A percentile compares a stretch with the other conserved stretches of the same genome.
Conservation (phyloP, 2,797 vertebrate species). For the Decapterus maruadsi region DNA sequence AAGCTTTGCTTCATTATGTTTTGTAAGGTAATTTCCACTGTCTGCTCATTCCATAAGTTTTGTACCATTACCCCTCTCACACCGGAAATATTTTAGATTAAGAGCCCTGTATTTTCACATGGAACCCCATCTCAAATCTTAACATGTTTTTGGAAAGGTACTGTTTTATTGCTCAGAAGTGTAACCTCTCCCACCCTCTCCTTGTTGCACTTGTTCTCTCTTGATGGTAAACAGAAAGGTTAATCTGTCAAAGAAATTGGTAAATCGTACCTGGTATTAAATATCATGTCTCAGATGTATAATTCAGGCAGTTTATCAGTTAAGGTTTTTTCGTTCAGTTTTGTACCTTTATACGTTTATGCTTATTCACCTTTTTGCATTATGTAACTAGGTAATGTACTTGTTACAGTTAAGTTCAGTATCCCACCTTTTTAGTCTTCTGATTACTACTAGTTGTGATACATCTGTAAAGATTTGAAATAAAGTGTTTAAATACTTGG, state of each 20-base stretch:
- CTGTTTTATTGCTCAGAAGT: slow-evolving; percentile 74
- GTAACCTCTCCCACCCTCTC: slow-evolving; percentile 66
- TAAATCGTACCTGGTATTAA: slow-evolving; percentile 65
- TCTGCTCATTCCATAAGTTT: slow-evolving; percentile 66
- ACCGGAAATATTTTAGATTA: slow-evolving; percentile 61
- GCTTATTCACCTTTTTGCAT: slow-evolving; percentile 81
- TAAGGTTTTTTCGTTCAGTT: slow-evolving; percentile 59
- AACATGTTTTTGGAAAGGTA: slow-evolving; percentile 78
- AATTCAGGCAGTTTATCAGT: slow-evolving; percentile 73
- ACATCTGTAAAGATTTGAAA: slow-evolving; percentile 87
- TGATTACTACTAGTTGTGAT: slow-evolving; percentile 85
- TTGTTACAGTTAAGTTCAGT: slow-evolving; percentile 79
- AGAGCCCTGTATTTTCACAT: slow-evolving; percentile 54
- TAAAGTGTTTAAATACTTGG: slow-evolving; percentile 85
- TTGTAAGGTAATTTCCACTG: slow-evolving; percentile 64
- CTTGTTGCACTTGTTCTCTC: slow-evolving; percentile 78
- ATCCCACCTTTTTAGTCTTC: slow-evolving; percentile 82
- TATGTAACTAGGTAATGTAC: slow-evolving; percentile 83
- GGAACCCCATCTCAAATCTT: slow-evolving; percentile 53
- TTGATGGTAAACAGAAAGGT: slow-evolving; percentile 57
- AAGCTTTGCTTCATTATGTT: slow-evolving; percentile 66
- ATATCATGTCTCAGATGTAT: slow-evolving; percentile 76
- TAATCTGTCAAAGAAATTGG: slow-evolving; percentile 54
- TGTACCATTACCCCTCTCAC: slow-evolving; percentile 58
- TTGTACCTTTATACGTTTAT: slow-evolving; percentile 77